Base-by-base conservation (phyloP, 1,140 invertebrate genomes). In the Pseudomyrmex gracilis region DNA sequence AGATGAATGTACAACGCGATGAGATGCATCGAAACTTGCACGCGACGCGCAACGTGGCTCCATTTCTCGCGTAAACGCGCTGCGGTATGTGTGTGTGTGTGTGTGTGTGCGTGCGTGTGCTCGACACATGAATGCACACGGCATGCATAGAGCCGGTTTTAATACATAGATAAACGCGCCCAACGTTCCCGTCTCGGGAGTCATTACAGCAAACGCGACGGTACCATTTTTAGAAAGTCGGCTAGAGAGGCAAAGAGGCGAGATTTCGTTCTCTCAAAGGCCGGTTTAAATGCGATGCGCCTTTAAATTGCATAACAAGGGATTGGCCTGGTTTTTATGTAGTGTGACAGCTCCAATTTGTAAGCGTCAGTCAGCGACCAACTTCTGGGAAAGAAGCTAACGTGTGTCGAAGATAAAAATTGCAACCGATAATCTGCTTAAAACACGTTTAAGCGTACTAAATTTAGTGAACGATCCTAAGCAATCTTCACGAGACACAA, bases 221-320 rank as follows among this genome's bases (percentile, higher is more conserved):
- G 22, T 60, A 49, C 66, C 76, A 71, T 80, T 71, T 80, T 70
- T 70, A 80, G 76, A 70, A 68, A 80, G 43, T 70, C 43, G 34
- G 17, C 1, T 24, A n/a, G 10, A 34, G 34, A 70, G 64, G 64
- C 8, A 53, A 2, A 53, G 71, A 7, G 3, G 43, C 34, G 9
- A n/a, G 2, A 70, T 80, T 60, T 80, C 53, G 43, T 80, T 66
- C 76, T 80, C 71, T 80, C 58, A 60, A 70, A 70, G 76, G 49
- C 55, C 22, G 20, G 15, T 49, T 57, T 12, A 34, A 60, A 43
- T 43, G 20, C 51, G 17, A 43, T 15, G 20, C 15, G 53, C 45
- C 53, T 70, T 70, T 58, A 49, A 80, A 60, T 80, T 80, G 22
- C 76, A 57, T 22, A 80, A 80, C n/a, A 53, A 78, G 43, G 13